Conservation (phyloP, 2,888 invertebrate species). For the Cephus pygmeus region DNA sequence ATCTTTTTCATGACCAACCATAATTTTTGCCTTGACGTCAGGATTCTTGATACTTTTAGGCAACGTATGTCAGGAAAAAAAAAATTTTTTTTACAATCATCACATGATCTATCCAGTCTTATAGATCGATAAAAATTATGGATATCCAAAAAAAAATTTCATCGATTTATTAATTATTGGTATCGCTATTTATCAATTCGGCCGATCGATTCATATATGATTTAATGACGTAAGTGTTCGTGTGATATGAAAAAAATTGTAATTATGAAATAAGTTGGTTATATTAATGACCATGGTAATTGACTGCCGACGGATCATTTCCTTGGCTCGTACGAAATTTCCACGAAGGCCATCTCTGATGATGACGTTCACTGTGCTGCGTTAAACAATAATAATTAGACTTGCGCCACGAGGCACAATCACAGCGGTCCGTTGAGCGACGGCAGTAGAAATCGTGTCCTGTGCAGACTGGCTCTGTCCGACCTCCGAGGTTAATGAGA, state of each 20-base stretch:
- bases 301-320: not conserved
- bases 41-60: too few relatives aligned
- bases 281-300: not conserved
- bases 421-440: conserved; percentile 39
- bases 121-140: not conserved
- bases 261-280: not conserved
- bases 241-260: not conserved
- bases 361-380: conserved; percentile 27
- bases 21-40: too few relatives aligned
- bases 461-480: conserved; percentile 22
- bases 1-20: too few relatives aligned
- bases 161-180: not conserved
- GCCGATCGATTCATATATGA: too few relatives aligned
- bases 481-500: conserved; percentile 64
- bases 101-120: not conserved
- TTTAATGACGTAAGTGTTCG: too few relatives aligned
- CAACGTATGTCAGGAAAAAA: not conserved
- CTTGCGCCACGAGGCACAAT: conserved; percentile 60
- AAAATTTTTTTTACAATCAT: not conserved
- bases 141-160: not conserved
- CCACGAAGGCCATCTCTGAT: conserved; percentile 14
- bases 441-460: conserved; percentile 2
- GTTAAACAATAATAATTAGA: conserved; percentile 59
- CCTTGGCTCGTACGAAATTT: not conserved
- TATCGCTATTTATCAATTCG: too few relatives aligned